phyloP scores from a whole-genome alignment of 2,797 vertebrate genomes.

The Enteromius mattozi region DNA sequence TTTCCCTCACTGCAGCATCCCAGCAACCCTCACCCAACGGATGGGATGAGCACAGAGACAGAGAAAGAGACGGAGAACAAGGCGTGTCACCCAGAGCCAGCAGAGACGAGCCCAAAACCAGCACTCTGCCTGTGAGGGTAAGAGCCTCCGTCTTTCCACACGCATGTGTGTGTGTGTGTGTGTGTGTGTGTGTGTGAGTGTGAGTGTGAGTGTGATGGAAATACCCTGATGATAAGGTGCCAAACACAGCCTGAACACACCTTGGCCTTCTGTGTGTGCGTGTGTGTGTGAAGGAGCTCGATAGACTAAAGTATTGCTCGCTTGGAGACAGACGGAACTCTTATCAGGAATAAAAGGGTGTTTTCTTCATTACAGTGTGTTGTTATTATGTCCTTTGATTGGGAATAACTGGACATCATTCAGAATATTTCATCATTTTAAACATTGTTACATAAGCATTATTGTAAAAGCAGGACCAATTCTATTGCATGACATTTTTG shows the following conservation, averaged over 20 bases:
- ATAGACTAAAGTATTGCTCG: background rate
- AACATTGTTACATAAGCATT: background rate
- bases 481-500: background rate
- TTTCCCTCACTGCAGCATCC: constrained; percentile 64
- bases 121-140: constrained; percentile 49
- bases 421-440: background rate
- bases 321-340: background rate
- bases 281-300: background rate
- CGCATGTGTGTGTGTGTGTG: background rate
- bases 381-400: background rate
- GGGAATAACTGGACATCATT: background rate
- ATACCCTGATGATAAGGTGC: background rate
- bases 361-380: background rate
- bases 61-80: constrained; percentile 46
- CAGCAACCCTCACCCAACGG: constrained; percentile 27
- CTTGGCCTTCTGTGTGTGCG: constrained; percentile 7
- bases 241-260: background rate
- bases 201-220: constrained; percentile 2
- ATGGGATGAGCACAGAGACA: constrained; percentile 9
- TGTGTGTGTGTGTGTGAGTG: constrained; percentile 19
- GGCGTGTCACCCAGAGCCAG: constrained; percentile 46
- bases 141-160: background rate
- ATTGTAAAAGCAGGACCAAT: background rate
- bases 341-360: background rate
- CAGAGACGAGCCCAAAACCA: background rate